Evolutionary conservation across 2,797 vertebrate genomes (phyloP).

Genomic region (Typhlichthys subterraneus): DNA sequence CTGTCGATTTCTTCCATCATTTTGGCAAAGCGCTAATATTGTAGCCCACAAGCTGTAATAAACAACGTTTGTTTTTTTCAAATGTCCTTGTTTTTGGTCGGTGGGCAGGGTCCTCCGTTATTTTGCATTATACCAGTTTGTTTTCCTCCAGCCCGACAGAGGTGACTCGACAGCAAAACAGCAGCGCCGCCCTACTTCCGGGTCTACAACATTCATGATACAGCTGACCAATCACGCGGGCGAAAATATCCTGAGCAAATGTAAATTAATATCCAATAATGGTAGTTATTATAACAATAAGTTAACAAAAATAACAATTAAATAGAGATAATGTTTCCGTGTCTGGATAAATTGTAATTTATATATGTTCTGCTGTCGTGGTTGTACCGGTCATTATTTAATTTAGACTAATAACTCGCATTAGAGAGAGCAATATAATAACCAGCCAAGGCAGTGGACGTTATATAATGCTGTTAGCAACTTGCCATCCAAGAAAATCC

Average conservation of each 20-base stretch:
- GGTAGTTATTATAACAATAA: not conserved
- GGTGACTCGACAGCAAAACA: constrained; percentile 88
- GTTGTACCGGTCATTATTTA: no score
- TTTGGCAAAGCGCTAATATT: constrained; percentile 56
- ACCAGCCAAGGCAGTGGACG: no score
- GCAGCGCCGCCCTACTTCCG: constrained; percentile 81
- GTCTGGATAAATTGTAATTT: no score
- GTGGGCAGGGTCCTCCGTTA: constrained; percentile 34
- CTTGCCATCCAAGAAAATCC: no score
- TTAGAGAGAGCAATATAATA: no score
- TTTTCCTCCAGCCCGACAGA: constrained; percentile 78
- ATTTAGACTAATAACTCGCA: no score
- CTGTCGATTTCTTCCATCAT: constrained; percentile 98
- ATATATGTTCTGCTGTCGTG: no score
- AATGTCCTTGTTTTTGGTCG: constrained; percentile 27
- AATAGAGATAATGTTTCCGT: not conserved
- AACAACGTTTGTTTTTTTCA: constrained; percentile 25
- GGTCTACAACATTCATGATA: constrained; percentile 57
- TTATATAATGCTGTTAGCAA: no score
- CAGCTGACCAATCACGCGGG: constrained; percentile 49
- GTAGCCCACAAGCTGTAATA: constrained; percentile 25
- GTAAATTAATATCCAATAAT: not conserved
- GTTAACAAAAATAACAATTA: not conserved
- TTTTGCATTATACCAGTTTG: constrained; percentile 75
- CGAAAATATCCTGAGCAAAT: constrained; percentile 14